Evolutionary conservation across 2,888 invertebrate genomes (phyloP).

Genomic region (Drosophila diplacantha): DNA sequence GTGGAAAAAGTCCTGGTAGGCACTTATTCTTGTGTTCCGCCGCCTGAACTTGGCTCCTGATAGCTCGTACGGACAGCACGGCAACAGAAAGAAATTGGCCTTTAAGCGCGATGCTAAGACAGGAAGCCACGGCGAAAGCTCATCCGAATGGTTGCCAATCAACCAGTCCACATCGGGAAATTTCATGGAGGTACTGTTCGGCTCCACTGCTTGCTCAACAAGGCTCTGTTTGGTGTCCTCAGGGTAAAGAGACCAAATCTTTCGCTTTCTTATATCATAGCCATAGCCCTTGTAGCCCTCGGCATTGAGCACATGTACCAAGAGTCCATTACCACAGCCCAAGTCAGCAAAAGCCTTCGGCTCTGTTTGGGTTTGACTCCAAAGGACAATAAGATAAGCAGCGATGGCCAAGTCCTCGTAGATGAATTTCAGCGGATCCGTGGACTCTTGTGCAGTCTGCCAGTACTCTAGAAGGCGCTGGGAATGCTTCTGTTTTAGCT

Average conservation of each 20-base stretch:
- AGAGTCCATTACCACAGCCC: conserved; percentile 97
- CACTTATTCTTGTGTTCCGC: conserved; percentile 83
- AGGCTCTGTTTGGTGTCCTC: conserved; percentile 79
- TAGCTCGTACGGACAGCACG: conserved; percentile 97
- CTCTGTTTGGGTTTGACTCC: conserved; percentile 80
- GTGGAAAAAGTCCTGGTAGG: conserved; percentile 86
- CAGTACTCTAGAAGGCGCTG: conserved; percentile 87
- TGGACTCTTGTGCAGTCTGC: conserved; percentile 93
- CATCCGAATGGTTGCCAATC: conserved; percentile 99
- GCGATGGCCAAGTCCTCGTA: conserved; percentile 98
- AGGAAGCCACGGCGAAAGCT: conserved; percentile 99
- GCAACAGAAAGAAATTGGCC: conserved; percentile 92
- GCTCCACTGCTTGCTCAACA: conserved; percentile 79
- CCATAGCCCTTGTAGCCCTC: conserved; percentile 92
- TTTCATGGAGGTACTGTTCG: conserved; percentile 78
- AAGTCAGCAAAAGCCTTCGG: conserved; percentile 90
- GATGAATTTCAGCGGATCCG: conserved; percentile 96
- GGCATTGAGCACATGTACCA: conserved; percentile 89
- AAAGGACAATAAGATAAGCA: conserved; percentile 88
- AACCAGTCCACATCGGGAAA: conserved; percentile 89
- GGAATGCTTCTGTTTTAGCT: conserved; percentile 88
- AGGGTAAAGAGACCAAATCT: conserved; percentile 92
- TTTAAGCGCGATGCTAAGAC: conserved; percentile 89
- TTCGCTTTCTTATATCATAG: conserved; percentile 89
- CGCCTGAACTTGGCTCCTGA: conserved; percentile 90